These are phyloP conservation scores for Gisinianus flammeolus DNA, from an alignment of 2,888 invertebrate species.

Conservation along the genomic window DNA sequence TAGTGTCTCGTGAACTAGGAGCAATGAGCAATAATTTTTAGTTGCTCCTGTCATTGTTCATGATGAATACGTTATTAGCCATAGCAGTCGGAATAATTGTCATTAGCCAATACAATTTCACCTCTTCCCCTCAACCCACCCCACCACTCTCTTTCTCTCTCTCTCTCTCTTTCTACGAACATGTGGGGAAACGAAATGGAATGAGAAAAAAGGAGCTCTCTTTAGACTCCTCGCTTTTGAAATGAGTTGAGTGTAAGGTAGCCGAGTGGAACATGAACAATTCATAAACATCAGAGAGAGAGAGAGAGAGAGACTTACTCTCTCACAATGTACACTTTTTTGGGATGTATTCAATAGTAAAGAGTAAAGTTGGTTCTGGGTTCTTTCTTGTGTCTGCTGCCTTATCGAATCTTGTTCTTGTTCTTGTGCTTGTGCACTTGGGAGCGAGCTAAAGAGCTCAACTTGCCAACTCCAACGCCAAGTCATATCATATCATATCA, in stretches of 20 bases:
- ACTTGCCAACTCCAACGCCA: not conserved
- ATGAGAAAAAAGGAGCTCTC: no score
- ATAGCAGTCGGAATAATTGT: not conserved
- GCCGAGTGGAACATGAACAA: slow-evolving; percentile 7
- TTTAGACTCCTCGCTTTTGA: not conserved
- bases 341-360: no score
- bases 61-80: not conserved
- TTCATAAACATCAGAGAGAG: not conserved
- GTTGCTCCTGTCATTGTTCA: not conserved
- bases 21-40: not conserved
- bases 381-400: not conserved
- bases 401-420: no score
- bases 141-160: no score
- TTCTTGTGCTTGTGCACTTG: not conserved
- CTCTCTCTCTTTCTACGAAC: no score
- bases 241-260: not conserved
- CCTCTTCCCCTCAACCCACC: no score
- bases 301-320: not conserved
- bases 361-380: not conserved
- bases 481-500: not conserved
- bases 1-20: no score
- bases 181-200: no score
- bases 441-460: not conserved
- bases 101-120: slow-evolving; percentile 1
- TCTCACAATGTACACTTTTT: not conserved